Base-by-base conservation (phyloP, 2,888 invertebrate genomes). In the Lysandra bellargus region DNA sequence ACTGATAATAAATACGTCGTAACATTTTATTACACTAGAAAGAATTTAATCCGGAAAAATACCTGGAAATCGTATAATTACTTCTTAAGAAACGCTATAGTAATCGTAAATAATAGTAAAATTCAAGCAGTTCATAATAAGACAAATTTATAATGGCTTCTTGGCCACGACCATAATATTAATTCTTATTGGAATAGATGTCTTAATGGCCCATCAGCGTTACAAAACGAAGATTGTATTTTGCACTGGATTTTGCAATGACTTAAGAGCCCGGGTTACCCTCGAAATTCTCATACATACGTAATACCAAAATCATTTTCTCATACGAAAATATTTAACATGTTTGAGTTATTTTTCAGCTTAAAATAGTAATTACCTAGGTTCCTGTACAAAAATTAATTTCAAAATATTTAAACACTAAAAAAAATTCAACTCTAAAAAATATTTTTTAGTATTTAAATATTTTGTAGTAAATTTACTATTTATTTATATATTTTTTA, bases 171-270 rank as follows among this genome's bases (percentile, higher is more conserved):
- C 6, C 57, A 33, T 76, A 23, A 23, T 23, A 76, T 76, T 76
- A 33, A 76, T 76, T 76, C 53, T 76, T 76, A 76, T 76, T 76
- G 76, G 76, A 76, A 76, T 76, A 76, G 76, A 75, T 57, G 75
- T 53, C 53, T 30, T 76, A 76, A 76, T 76, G 33, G 76, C 76
- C 76, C 76, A 57, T 76, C 76, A 57, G 33, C 57, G 57, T 76
- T 53, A 76, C 76, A 76, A 76, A 76, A 76, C 30, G 76, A 76
- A 33, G 76, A 33, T 76, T 76, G 53, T 76, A 33, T 76, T 76
- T 57, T 76, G 76, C 57, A 76, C 57, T 57, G 33, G 76, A 76
- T 76, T 76, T 76, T 57, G 76, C 76, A 76, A 53, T 33, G 33
- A 57, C 33, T 57, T 57, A n/a, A n/a, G n/a, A n/a, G n/a, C n/a